Evolutionary conservation across 2,797 vertebrate genomes (phyloP), one percentile per base, ranked within the genome.

Genomic region (Synanceia verrucosa): DNA sequence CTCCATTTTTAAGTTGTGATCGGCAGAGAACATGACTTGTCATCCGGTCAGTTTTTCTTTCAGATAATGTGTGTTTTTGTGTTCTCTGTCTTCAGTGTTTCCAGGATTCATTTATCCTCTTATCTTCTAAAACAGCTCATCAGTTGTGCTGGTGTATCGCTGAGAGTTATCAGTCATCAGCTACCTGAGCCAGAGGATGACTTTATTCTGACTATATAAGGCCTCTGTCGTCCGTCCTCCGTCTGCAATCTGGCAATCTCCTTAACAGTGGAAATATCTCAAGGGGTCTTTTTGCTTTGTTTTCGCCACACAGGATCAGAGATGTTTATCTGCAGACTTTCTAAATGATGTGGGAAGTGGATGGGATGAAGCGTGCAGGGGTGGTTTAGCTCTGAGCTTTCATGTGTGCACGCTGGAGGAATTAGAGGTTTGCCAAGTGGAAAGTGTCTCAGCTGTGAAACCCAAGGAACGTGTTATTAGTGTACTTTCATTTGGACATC

Each of bases 131-230:
- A 72, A 14, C 12, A 65, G 36, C 37, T 61, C 9, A 62, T 78
- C 41, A 21, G 52, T 18, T 63, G 39, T 69, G 29, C 34, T 19
- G 43, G 59, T 56, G 73, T 81, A 83, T 84, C 63, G 21, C 19
- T 18, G 33, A 55, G 28, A 34, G 59, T 51, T 52, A 55, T 53
- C 55, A 23, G 24, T 10, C 23, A 14, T 55, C 19, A 51, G 53
- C 52, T 33, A 59, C 64, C 70, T 80, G 70, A 76, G 34, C 60
- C 26, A 0, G 1, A 43, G 63, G 61, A 84, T 67, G 65, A 78
- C 57, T 78, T 79, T 57, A 34, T 69, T 67, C 66, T 86, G 88
- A 85, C 88, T 79, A 83, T 86, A 86, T 88, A 88, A 86, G 86
- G 86, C 73, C 62, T 79, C 34, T 48, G 58, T 72, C 31, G 52